Evolutionary conservation across 1,140 invertebrate species (phyloP).

Genomic region (Cherax quadricarinatus): DNA sequence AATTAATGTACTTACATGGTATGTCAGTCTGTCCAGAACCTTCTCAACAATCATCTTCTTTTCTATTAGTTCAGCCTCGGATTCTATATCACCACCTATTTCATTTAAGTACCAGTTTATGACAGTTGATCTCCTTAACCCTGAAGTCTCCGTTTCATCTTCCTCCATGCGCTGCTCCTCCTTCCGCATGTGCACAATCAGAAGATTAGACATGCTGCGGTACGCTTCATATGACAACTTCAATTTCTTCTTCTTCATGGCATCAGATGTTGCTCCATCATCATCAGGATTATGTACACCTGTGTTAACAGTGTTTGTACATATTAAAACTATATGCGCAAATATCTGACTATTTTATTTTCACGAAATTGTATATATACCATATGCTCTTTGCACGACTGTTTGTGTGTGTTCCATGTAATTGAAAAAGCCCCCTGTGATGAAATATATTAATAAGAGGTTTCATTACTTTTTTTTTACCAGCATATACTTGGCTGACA

Average conservation of each 20-base stretch:
- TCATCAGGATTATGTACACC: slow-evolving; percentile 3
- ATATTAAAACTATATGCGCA: too few relatives aligned
- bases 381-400: too few relatives aligned
- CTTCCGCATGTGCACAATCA: slow-evolving; percentile 91
- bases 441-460: too few relatives aligned
- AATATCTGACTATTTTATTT: too few relatives aligned
- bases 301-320: background rate
- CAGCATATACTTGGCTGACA: too few relatives aligned
- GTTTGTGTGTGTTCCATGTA: too few relatives aligned
- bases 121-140: slow-evolving; percentile 87
- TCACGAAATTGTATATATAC: too few relatives aligned
- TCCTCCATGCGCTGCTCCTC: slow-evolving; percentile 85
- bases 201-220: slow-evolving; percentile 92
- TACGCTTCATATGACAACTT: slow-evolving; percentile 97
- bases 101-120: slow-evolving; percentile 97
- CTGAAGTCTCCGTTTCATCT: slow-evolving; percentile 40
- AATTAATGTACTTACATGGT: slow-evolving; percentile 78
- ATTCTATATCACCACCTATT: slow-evolving; percentile 91
- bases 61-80: slow-evolving; percentile 93
- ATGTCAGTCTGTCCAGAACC: slow-evolving; percentile 94
- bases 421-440: too few relatives aligned
- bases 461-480: too few relatives aligned
- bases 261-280: slow-evolving; percentile 26
- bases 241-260: slow-evolving; percentile 85
- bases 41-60: slow-evolving; percentile 95